Evolutionary conservation across 2,888 invertebrate species (phyloP).

Genomic region (Didymodactylos carnosus): DNA sequence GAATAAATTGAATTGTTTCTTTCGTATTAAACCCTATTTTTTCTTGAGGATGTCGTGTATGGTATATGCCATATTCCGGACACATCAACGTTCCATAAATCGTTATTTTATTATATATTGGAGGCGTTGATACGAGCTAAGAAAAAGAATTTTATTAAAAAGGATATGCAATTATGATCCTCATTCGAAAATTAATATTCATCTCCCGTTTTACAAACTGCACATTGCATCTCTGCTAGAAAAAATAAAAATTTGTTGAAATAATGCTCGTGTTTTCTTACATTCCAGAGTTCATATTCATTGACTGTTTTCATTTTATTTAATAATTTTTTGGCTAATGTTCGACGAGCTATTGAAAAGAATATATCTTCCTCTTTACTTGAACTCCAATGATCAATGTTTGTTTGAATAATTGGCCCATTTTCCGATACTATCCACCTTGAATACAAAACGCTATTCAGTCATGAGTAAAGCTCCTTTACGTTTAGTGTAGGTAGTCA

Average conservation of each 20-base stretch:
- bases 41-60: neutral
- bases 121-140: neutral
- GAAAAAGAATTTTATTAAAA: neutral
- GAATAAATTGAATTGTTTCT: neutral
- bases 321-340: neutral
- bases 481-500: too few species aligned
- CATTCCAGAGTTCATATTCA: neutral
- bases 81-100: neutral
- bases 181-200: too few species aligned
- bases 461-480: neutral
- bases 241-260: neutral
- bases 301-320: neutral
- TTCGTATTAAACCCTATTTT: neutral
- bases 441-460: neutral
- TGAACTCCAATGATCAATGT: neutral
- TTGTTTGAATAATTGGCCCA: neutral
- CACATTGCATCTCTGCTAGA: too few species aligned
- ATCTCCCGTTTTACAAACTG: too few species aligned
- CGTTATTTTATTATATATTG: neutral
- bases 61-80: neutral
- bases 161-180: too few species aligned
- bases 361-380: neutral
- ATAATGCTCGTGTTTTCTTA: neutral
- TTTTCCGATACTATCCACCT: neutral
- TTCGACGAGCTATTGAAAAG: neutral